Base-by-base conservation (phyloP, 1,140 invertebrate species). In the Drosophila eugracilis region DNA sequence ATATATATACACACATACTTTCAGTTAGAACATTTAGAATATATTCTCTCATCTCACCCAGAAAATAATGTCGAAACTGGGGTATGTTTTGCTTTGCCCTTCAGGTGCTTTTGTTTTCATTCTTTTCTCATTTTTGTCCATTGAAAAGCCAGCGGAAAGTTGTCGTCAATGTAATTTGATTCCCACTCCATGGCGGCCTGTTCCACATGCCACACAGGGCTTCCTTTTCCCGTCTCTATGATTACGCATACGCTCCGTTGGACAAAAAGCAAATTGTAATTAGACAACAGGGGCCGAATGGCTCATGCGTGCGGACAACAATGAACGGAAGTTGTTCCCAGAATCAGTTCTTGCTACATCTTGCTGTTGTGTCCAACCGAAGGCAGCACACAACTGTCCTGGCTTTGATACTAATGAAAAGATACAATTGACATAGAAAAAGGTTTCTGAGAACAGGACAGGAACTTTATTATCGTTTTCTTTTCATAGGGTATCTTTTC, bases 131-230 rank as follows among this genome's bases (percentile, higher is more conserved):
- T n/a, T n/a, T n/a, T 10, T 5, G 34, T 55, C 50, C 54, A 55
- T 47, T 55, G 50, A 76, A 58, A 44, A 47, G 36, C 48, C 14
- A 45, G 37, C 34, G 39, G 34, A 67, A 67, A 34, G 49, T 67
- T 65, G 70, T 71, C 71, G 79, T 75, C 79, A 84, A 84, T 78
- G 70, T 78, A 84, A 78, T 84, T 83, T 78, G 79, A 65, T 60
- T 78, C 63, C 39, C 70, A 45, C 19, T 17, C 78, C 54, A 66
- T 24, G 42, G 3, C 15, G 44, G 9, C 32, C 14, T 41, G 30
- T 9, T 21, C 34, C 14, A 19, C 17, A 17, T 76, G 53, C 30
- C 24, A 42, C 30, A 32, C n/a, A n/a, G n/a, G n/a, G 28, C 41
- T 57, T 50, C 53, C 34, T 47, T 48, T 58, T 30, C 28, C 66